Conservation (phyloP, 1,140 invertebrate genomes). For the Bacillus rossius region DNA sequence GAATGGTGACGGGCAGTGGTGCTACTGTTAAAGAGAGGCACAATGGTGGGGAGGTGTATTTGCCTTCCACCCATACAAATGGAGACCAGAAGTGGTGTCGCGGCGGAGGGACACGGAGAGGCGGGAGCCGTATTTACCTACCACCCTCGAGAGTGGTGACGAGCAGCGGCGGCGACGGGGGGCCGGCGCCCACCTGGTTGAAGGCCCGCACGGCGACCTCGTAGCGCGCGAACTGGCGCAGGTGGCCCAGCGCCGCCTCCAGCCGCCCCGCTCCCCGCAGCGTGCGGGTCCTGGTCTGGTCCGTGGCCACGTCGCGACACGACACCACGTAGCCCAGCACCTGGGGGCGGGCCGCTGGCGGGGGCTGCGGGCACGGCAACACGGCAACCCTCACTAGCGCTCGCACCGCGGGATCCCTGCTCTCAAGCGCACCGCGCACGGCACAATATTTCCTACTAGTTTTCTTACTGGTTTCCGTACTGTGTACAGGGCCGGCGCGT, state of each 20-base stretch:
- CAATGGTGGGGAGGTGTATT: no score
- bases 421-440: no score
- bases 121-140: slow-evolving; percentile 45
- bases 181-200: slow-evolving; percentile 81
- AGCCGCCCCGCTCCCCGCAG: slow-evolving; percentile 15
- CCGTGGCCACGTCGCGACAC: slow-evolving; percentile 30
- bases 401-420: no score
- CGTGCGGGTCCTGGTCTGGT: slow-evolving; percentile 18
- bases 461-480: no score
- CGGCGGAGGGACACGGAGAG: no score
- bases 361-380: slow-evolving; percentile 31
- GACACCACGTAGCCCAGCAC: slow-evolving; percentile 52
- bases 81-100: no score
- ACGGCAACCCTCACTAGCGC: no score
- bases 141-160: slow-evolving; percentile 81
- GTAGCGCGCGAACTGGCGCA: slow-evolving; percentile 77
- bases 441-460: no score
- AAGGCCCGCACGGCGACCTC: slow-evolving; percentile 75
- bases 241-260: slow-evolving; percentile 55
- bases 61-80: no score
- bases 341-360: slow-evolving; percentile 35
- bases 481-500: no score
- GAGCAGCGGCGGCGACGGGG: slow-evolving; percentile 61
- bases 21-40: no score
- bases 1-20: no score